phyloP scores from a whole-genome alignment of 2,888 invertebrate genomes.

The Phymatocera aterrima region DNA sequence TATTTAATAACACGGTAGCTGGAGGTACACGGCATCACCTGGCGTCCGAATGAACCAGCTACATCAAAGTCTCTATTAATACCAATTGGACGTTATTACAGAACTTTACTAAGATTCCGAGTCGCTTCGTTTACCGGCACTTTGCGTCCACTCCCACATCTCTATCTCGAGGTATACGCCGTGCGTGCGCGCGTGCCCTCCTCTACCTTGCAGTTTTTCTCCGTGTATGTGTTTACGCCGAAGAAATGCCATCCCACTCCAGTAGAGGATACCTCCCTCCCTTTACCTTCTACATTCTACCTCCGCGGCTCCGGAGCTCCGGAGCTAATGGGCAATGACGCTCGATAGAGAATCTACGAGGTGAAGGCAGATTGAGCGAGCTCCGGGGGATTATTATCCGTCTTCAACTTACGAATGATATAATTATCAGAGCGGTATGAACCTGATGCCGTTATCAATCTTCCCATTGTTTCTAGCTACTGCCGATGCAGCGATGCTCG shows the following conservation, averaged over 20 bases:
- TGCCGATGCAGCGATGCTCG: not conserved
- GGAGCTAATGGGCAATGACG: conserved; percentile 4
- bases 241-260: not conserved
- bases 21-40: conserved; percentile 57
- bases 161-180: not conserved
- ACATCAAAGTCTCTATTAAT: conserved; percentile 64
- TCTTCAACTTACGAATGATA: not conserved
- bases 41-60: conserved; percentile 57
- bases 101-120: conserved; percentile 30
- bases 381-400: not conserved
- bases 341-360: conserved; percentile 20
- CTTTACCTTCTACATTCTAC: conserved; percentile 1
- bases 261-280: not conserved
- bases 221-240: not conserved
- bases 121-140: conserved; percentile 1
- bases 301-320: not conserved
- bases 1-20: conserved; percentile 63
- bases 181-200: conserved; percentile 35
- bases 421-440: not conserved
- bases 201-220: not conserved
- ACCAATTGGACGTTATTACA: conserved; percentile 61
- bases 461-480: not conserved
- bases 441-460: conserved; percentile 1
- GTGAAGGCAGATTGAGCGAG: conserved; percentile 4
- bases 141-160: conserved; percentile 2